A percentile compares a stretch with the other conserved stretches of the same genome.
Evolutionary conservation across 2,797 vertebrate genomes (phyloP).

Genomic region (Cygnus olor): DNA sequence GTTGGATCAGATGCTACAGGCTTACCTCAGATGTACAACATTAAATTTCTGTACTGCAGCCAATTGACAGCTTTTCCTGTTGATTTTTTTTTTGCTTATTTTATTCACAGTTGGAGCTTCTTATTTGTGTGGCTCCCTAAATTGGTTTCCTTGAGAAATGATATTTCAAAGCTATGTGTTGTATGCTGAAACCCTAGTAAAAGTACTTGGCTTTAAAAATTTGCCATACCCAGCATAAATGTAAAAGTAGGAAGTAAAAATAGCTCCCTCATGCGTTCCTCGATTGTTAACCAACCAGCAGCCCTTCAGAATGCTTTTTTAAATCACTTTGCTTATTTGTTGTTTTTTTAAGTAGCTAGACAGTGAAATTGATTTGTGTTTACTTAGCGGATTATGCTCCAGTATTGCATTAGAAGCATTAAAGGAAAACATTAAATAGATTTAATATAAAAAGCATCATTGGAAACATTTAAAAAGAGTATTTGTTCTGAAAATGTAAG

Average conservation of each 20-base stretch:
- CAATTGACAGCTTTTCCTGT: background rate
- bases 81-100: background rate
- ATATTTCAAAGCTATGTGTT: background rate
- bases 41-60: background rate
- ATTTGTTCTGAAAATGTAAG: background rate
- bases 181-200: background rate
- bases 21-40: background rate
- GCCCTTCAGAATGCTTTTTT: background rate
- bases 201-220: background rate
- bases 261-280: background rate
- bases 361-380: background rate
- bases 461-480: background rate
- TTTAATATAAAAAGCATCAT: background rate
- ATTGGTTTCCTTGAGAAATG: background rate
- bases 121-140: background rate
- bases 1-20: background rate
- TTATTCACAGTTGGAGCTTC: background rate
- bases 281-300: background rate
- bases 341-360: background rate
- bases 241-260: background rate
- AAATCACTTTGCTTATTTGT: background rate
- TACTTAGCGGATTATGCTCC: background rate
- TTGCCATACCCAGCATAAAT: background rate
- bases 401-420: background rate
- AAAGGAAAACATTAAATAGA: background rate